Evolutionary conservation across 1,140 invertebrate species (phyloP), one percentile per base, ranked within the genome.

Genomic region (Lysiphlebus fabarum): DNA sequence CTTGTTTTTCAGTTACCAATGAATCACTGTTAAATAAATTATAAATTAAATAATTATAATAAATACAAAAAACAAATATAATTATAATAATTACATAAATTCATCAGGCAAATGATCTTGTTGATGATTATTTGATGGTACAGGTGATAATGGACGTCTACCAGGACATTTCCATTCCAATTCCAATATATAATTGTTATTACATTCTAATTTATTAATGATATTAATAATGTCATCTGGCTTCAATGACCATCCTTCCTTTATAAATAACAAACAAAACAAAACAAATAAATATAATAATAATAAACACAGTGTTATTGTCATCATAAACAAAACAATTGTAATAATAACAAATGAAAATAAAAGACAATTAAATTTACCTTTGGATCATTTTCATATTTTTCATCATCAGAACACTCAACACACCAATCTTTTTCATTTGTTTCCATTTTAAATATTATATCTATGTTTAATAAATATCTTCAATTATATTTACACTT

Each of bases 151-250:
- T 6, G 81, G 81, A 59, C 83, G 71, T 65, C 83, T 76, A 5
- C 85, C 85, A n/a, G 84, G 85, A 66, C 84, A 85, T 65, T 83
- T 83, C 86, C 85, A 87, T 56, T 84, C 82, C 0, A 87, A 69
- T 42, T 79, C 76, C 12, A 86, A 63, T 61, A 80, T 74, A 40
- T 79, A 71, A 43, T 80, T 81, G 17, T 26, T n/a, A 56, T 77
- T 81, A 53, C 76, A 79, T 56, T 86, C 82, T 7, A 87, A 72
- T 12, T 72, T 74, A 62, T 84, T 82, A 53, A 85, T 86, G 37
- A 86, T 69, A 41, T 78, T 71, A 41, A 85, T 70, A 43, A 87
- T 70, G 56, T 85, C 83, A 3, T 78, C 76, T 0, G 76, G 57
- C 42, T 77, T 74, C 6, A 72, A 48, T n/a, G 68, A 69, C 76